Conservation (phyloP, 1,140 invertebrate genomes). For the Xylocopa sonorina region DNA sequence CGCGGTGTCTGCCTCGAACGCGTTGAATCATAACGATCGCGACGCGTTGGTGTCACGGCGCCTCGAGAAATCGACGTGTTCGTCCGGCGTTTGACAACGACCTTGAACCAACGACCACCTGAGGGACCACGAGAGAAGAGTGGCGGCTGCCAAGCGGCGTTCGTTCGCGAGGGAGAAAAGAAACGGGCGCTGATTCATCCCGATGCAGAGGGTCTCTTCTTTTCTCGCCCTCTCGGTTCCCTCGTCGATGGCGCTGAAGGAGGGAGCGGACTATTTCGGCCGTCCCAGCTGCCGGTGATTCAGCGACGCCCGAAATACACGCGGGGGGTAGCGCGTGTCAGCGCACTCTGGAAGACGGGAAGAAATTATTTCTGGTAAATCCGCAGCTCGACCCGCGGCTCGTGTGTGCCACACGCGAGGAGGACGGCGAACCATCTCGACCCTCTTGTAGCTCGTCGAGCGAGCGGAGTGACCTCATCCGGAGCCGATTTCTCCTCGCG, state of each 20-base stretch:
- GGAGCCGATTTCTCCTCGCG: too few species aligned
- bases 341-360: conserved; percentile 73
- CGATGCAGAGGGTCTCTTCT: not conserved
- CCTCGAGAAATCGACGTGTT: too few species aligned
- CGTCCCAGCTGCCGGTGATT: conserved; percentile 73
- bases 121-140: conserved; percentile 7
- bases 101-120: conserved; percentile 53
- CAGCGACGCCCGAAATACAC: conserved; percentile 75
- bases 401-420: not conserved
- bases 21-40: too few species aligned
- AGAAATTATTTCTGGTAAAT: conserved; percentile 66
- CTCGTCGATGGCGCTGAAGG: conserved; percentile 23
- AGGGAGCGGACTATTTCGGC: conserved; percentile 71
- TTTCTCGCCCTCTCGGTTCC: conserved; percentile 38
- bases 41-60: too few species aligned
- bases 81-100: conserved; percentile 1
- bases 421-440: not conserved
- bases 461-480: too few species aligned
- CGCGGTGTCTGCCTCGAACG: too few species aligned
- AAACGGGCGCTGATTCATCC: conserved; percentile 60
- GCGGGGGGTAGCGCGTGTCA: conserved; percentile 70
- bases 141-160: conserved; percentile 26
- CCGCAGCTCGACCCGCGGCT: conserved; percentile 25
- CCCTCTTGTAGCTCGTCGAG: too few species aligned
- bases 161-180: conserved; percentile 8